Evolutionary conservation across 2,888 invertebrate species (phyloP), one percentile per base, ranked within the genome.

Genomic region (Conops quadrifasciatus): DNA sequence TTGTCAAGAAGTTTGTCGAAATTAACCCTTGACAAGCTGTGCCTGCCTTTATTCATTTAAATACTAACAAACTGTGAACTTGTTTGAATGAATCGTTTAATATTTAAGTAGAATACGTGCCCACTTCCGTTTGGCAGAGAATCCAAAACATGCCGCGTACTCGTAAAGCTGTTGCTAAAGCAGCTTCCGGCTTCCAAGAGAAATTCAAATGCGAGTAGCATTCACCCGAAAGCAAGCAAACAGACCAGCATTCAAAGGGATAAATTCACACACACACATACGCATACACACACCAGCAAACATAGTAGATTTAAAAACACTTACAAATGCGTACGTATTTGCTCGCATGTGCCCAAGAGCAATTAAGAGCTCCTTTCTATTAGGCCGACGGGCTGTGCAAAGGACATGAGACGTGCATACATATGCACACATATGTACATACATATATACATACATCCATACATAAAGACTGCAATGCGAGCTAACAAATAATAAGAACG

Each of bases 51-150:
- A 63, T 45, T 63, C 7, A 24, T 36, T 36, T 7, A 36, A 36
- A 36, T 36, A 4, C 36, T 36, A 45, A 63, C 43, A 63, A 66
- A 60, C 67, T 67, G 53, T 47, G 60, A 62, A 67, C 63, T 67
- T 67, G 47, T 63, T 67, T 67, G 62, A 47, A 71, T 67, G 19
- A 63, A 67, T 56, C 62, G 60, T 24, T 47, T 59, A 58, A 67
- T 64, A 67, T 64, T 53, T 21, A 19, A 53, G 63, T 58, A 64
- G 58, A 67, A 59, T 30, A n/a, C 47, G 66, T 60, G 60, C 60
- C 65, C 45, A 71, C 71, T 66, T 71, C 70, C 70, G 65, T 19
- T 30, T 16, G 7, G 30, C 21, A 30, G 36, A 36, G 9, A 36
- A 36, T 36, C 36, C 36, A 36, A 36, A 36, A 36, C 9, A 36